phyloP scores from a whole-genome alignment of 2,797 vertebrate genomes.

The Knipowitschia caucasica region DNA sequence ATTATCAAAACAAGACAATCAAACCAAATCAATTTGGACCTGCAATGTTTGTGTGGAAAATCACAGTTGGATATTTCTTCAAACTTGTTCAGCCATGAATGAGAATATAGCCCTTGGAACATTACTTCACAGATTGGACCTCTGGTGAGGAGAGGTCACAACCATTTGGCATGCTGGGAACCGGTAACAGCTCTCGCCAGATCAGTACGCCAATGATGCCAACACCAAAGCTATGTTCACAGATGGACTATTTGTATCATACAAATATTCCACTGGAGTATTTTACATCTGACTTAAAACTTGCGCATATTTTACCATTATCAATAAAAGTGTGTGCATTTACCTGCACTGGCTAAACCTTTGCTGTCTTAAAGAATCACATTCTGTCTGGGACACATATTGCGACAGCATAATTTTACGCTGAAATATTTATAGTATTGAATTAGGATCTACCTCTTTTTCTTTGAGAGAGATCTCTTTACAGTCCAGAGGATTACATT shows the following conservation, averaged over 20 bases:
- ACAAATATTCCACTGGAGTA: background rate
- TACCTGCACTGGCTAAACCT: background rate
- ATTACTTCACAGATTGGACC: slow-evolving; percentile 28
- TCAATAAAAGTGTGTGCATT: background rate
- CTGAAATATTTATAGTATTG: background rate
- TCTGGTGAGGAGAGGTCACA: slow-evolving; percentile 53
- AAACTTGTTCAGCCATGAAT: no score
- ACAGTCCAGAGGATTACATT: background rate
- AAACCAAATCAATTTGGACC: no score
- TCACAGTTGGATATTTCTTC: no score
- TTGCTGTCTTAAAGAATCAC: background rate
- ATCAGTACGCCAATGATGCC: slow-evolving; percentile 32
- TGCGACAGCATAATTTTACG: background rate
- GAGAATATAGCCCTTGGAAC: slow-evolving; percentile 6
- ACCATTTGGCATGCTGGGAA: slow-evolving; percentile 65
- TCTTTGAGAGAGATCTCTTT: background rate
- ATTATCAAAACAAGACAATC: no score
- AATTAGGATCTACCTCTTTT: background rate
- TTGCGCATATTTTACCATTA: background rate
- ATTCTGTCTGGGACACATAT: background rate
- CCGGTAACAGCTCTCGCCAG: slow-evolving; percentile 54
- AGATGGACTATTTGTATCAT: slow-evolving; percentile 51
- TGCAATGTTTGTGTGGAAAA: no score
- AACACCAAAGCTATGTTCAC: slow-evolving; percentile 46
- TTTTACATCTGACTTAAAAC: background rate